Evolutionary conservation across 2,888 invertebrate genomes (phyloP).

Genomic region (Lapara coniferarum): DNA sequence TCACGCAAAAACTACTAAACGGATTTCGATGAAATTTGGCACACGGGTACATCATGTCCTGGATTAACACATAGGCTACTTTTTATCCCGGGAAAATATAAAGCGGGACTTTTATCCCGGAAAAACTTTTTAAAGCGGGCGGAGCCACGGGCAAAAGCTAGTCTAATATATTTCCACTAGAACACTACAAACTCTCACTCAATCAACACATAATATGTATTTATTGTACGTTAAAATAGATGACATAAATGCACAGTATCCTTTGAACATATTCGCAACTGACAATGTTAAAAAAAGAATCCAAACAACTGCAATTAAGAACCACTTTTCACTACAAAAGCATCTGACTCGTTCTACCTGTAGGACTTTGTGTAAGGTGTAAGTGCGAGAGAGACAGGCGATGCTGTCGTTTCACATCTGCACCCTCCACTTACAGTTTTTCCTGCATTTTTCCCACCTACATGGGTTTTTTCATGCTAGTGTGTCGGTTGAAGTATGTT

Average conservation of each 20-base stretch:
- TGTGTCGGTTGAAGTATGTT: conserved; percentile 41
- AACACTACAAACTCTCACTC: background rate
- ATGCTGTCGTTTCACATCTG: conserved; percentile 50
- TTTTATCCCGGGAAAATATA: too few species aligned
- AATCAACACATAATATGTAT: background rate
- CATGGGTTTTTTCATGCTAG: conserved; percentile 48
- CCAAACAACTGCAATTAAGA: conserved; percentile 55
- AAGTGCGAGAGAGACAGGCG: conserved; percentile 42
- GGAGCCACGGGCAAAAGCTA: too few species aligned
- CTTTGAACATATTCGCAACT: conserved; percentile 39
- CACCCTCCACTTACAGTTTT: conserved; percentile 56
- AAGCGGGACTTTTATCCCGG: too few species aligned
- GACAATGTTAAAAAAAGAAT: conserved; percentile 44
- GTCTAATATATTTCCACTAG: background rate
- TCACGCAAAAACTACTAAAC: too few species aligned
- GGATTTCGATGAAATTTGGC: too few species aligned
- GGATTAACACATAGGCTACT: too few species aligned
- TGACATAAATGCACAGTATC: conserved; percentile 42
- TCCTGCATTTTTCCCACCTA: conserved; percentile 57
- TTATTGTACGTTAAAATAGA: conserved; percentile 28
- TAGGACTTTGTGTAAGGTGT: conserved; percentile 28
- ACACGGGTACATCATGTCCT: too few species aligned
- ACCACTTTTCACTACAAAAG: conserved; percentile 48
- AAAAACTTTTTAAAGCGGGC: too few species aligned
- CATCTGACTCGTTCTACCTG: conserved; percentile 34